Conservation (phyloP, 2,797 vertebrate genomes). For the Pampus argenteus region DNA sequence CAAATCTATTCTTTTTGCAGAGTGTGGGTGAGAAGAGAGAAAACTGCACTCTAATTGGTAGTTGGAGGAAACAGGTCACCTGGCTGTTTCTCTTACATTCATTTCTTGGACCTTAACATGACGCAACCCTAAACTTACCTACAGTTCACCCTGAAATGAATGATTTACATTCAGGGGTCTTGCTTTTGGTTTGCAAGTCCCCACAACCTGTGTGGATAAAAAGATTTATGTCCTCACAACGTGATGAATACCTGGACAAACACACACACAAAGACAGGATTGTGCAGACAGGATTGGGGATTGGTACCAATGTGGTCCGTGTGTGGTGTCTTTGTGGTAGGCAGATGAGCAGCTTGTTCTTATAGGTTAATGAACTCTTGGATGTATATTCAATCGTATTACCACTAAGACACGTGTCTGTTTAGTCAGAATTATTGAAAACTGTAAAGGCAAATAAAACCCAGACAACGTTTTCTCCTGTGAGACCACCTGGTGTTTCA, state of each 20-base stretch:
- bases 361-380: slow-evolving; percentile 6
- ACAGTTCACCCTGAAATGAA: no score
- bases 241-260: no score
- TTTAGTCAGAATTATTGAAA: slow-evolving; percentile 13
- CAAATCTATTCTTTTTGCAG: slow-evolving; percentile 22
- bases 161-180: no score
- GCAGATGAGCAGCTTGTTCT: background rate
- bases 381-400: background rate
- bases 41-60: slow-evolving; percentile 56
- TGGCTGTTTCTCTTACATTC: no score
- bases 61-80: slow-evolving; percentile 38
- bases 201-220: no score
- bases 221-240: no score
- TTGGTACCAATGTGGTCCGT: slow-evolving; percentile 3
- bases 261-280: background rate
- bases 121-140: no score
- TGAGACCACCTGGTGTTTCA: slow-evolving; percentile 15
- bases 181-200: no score
- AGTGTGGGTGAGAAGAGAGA: slow-evolving; percentile 36
- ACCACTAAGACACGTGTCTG: background rate
- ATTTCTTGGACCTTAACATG: no score
- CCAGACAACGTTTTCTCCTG: slow-evolving; percentile 18
- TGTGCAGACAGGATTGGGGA: slow-evolving; percentile 9
- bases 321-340: background rate
- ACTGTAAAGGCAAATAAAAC: background rate